Evolutionary conservation across 2,113 vertebrate genomes (phyloP).

Genomic region (Aleadryas rufinucha): DNA sequence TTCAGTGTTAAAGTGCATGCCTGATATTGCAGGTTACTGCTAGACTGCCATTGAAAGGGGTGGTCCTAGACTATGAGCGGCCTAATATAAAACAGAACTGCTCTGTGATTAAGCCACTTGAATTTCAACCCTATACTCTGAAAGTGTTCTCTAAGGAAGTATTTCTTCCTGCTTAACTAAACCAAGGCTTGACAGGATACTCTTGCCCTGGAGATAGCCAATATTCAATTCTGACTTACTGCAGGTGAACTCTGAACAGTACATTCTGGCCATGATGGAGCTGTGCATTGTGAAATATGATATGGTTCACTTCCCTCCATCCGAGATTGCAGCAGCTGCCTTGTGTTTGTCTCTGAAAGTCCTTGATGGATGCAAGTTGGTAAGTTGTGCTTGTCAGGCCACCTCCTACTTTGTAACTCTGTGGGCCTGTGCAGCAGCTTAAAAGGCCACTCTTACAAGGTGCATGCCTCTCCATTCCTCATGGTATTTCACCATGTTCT

Average conservation of each 20-base stretch:
- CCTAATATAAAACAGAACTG: background rate
- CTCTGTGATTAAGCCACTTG: background rate
- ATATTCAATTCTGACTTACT: background rate
- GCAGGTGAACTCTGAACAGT: slow-evolving; percentile 79
- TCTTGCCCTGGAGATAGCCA: background rate
- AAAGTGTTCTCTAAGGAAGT: background rate
- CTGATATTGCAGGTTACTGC: background rate
- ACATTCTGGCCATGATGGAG: slow-evolving; percentile 83
- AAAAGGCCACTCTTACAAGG: background rate
- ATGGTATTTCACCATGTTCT: background rate
- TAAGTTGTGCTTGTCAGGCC: slow-evolving; percentile 48
- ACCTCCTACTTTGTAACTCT: too few species aligned
- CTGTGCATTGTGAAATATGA: slow-evolving; percentile 84
- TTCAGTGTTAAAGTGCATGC: background rate
- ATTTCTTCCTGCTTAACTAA: background rate
- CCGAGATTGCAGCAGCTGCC: slow-evolving; percentile 79
- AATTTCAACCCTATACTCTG: background rate
- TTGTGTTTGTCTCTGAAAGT: slow-evolving; percentile 81
- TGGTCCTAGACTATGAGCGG: background rate
- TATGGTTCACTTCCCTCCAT: slow-evolving; percentile 83
- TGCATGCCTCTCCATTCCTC: background rate
- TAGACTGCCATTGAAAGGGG: background rate
- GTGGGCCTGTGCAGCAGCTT: background rate
- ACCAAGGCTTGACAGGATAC: background rate
- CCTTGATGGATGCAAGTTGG: slow-evolving; percentile 77